Evolutionary conservation across 2,797 vertebrate genomes (phyloP).

Genomic region (Lophius americanus): DNA sequence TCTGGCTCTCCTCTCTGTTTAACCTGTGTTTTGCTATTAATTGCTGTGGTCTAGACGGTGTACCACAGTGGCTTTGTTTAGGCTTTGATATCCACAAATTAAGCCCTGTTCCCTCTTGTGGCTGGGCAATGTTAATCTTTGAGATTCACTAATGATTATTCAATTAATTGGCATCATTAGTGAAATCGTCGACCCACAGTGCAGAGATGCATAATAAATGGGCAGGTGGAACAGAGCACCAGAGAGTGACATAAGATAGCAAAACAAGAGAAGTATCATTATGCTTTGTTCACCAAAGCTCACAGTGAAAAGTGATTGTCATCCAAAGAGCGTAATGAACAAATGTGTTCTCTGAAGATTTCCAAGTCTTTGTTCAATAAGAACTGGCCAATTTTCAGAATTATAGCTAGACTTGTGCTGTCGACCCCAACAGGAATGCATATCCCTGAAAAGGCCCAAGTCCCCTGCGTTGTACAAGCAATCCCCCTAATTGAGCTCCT

Average conservation of each 20-base stretch:
- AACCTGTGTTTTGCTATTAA: constrained; percentile 69
- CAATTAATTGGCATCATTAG: constrained; percentile 84
- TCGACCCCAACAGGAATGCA: too few relatives aligned
- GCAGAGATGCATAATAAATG: constrained; percentile 70
- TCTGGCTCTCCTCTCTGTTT: constrained; percentile 56
- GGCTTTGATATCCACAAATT: constrained; percentile 57
- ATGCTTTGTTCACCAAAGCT: constrained; percentile 48
- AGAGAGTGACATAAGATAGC: constrained; percentile 2
- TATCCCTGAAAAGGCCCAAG: too few relatives aligned
- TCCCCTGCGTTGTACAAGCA: too few relatives aligned
- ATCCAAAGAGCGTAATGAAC: constrained; percentile 28
- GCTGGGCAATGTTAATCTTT: constrained; percentile 74
- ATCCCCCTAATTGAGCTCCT: too few relatives aligned
- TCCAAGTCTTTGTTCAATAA: too few relatives aligned
- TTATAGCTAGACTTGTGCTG: too few relatives aligned
- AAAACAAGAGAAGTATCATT: constrained; percentile 52
- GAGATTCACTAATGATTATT: constrained; percentile 72
- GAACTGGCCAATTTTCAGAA: too few relatives aligned
- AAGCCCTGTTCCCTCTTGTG: constrained; percentile 18
- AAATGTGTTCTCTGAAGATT: too few relatives aligned
- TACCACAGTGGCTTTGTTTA: constrained; percentile 57
- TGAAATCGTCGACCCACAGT: constrained; percentile 64
- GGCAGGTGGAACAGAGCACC: constrained; percentile 56
- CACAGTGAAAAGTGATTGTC: constrained; percentile 38
- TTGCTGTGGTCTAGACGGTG: constrained; percentile 57